A percentile compares a stretch with the other conserved stretches of the same genome.
phyloP scores from a whole-genome alignment of 1,140 invertebrate species.

The Drosophila biarmipes region DNA sequence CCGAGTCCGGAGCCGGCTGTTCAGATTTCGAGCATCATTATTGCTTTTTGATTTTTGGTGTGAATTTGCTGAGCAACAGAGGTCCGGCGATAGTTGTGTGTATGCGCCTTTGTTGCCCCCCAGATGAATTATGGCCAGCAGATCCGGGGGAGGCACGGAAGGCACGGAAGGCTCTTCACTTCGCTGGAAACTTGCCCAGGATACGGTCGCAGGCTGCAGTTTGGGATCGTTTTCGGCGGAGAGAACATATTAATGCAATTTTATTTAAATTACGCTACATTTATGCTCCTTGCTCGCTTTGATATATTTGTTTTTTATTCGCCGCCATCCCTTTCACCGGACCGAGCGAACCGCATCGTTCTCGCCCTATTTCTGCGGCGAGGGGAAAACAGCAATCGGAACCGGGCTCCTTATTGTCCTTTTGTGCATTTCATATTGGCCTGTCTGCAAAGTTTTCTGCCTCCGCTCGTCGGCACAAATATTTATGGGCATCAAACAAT shows the following conservation, averaged over 20 bases:
- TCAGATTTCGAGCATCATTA: constrained; percentile 77
- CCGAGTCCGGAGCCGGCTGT: constrained; percentile 13
- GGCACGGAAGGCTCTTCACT: constrained; percentile 30
- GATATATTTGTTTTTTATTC: constrained; percentile 66
- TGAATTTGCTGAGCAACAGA: constrained; percentile 63
- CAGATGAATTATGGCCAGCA: constrained; percentile 67
- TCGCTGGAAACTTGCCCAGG: constrained; percentile 58
- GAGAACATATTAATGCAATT: constrained; percentile 79
- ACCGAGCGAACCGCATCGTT: not conserved
- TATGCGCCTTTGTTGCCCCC: constrained; percentile 7
- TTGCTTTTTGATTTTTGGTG: constrained; percentile 81
- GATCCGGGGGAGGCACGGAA: constrained; percentile 7
- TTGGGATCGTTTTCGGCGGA: constrained; percentile 28
- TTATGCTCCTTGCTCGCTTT: constrained; percentile 60
- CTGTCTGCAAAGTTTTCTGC: constrained; percentile 25
- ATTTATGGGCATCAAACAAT: constrained; percentile 65
- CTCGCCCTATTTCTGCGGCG: constrained; percentile 9
- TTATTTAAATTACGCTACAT: constrained; percentile 79
- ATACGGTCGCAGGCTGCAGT: constrained; percentile 44
- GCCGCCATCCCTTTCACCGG: constrained; percentile 16
- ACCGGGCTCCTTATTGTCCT: constrained; percentile 43
- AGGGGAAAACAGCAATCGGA: constrained; percentile 42
- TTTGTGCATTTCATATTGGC: constrained; percentile 29
- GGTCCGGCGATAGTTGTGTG: constrained; percentile 30
- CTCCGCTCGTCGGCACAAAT: constrained; percentile 8